Evolutionary conservation across 2,888 invertebrate genomes (phyloP).

Genomic region (Eupithecia insigniata): DNA sequence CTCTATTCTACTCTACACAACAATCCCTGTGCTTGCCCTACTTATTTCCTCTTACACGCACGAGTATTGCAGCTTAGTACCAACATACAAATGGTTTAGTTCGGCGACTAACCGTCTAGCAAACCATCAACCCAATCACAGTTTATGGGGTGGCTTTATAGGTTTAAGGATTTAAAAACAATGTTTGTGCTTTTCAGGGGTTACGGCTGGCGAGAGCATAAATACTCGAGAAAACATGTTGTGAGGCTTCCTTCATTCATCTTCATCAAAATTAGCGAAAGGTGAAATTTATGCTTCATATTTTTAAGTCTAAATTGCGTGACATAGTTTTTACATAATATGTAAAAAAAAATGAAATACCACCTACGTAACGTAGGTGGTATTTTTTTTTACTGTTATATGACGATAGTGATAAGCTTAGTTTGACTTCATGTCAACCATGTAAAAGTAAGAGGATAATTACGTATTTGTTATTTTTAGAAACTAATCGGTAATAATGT

Average conservation of each 20-base stretch:
- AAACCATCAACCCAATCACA: too few species aligned
- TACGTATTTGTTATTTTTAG: background rate
- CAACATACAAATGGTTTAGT: background rate
- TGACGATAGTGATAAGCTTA: background rate
- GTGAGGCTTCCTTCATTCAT: constrained; percentile 39
- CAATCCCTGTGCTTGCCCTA: too few species aligned
- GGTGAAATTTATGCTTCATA: background rate
- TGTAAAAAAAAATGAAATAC: too few species aligned
- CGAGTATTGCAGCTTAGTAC: background rate
- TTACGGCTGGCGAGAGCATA: constrained; percentile 64
- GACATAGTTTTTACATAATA: too few species aligned
- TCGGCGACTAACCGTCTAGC: background rate
- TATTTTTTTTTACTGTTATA: too few species aligned
- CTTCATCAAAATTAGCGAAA: background rate
- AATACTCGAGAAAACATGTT: constrained; percentile 61
- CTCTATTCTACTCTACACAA: too few species aligned
- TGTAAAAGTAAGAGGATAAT: background rate
- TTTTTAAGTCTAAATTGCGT: background rate
- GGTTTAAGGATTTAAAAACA: background rate
- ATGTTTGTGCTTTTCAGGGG: constrained; percentile 49
- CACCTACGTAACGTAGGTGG: too few species aligned
- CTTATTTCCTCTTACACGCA: too few species aligned
- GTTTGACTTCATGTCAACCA: background rate
- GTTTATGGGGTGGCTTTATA: background rate
- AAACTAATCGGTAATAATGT: background rate